Conservation (phyloP, 2,888 invertebrate genomes). For the Agriopis marginaria region DNA sequence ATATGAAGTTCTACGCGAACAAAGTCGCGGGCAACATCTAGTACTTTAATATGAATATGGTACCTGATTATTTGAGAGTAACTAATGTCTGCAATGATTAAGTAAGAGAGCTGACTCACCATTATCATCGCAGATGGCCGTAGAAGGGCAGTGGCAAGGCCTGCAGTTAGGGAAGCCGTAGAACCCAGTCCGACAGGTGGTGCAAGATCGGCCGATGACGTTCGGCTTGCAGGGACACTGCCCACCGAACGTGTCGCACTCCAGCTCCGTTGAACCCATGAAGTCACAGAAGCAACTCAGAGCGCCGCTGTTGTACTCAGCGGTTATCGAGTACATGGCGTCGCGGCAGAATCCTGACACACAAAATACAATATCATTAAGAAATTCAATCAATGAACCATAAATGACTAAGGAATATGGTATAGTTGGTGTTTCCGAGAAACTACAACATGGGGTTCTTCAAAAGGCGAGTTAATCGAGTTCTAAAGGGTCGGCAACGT, state of each 20-base stretch:
- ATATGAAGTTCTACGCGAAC: too few species aligned
- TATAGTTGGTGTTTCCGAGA: too few species aligned
- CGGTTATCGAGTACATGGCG: constrained; percentile 96
- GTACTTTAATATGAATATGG: too few species aligned
- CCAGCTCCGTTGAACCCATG: constrained; percentile 93
- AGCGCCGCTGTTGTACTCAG: constrained; percentile 98
- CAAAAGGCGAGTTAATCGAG: too few species aligned
- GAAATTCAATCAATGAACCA: neutral
- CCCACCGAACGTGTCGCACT: constrained; percentile 97
- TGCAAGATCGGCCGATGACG: constrained; percentile 96
- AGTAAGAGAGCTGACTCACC: constrained; percentile 55
- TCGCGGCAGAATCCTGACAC: constrained; percentile 93
- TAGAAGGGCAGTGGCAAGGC: constrained; percentile 94
- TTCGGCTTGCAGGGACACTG: constrained; percentile 97
- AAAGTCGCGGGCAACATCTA: too few species aligned
- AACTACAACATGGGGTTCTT: too few species aligned
- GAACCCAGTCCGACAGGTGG: constrained; percentile 95
- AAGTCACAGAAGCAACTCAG: constrained; percentile 95
- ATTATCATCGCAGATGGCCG: constrained; percentile 92
- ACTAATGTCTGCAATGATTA: neutral
- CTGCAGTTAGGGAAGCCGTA: constrained; percentile 98
- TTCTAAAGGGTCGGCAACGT: too few species aligned
- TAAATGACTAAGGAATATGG: too few species aligned
- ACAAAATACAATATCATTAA: constrained; percentile 13
- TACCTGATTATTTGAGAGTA: neutral